These are phyloP conservation scores for Hippasteria phrygiana DNA, from an alignment of 53 echinoderm and acorn worm species.

Conservation along the genomic window DNA sequence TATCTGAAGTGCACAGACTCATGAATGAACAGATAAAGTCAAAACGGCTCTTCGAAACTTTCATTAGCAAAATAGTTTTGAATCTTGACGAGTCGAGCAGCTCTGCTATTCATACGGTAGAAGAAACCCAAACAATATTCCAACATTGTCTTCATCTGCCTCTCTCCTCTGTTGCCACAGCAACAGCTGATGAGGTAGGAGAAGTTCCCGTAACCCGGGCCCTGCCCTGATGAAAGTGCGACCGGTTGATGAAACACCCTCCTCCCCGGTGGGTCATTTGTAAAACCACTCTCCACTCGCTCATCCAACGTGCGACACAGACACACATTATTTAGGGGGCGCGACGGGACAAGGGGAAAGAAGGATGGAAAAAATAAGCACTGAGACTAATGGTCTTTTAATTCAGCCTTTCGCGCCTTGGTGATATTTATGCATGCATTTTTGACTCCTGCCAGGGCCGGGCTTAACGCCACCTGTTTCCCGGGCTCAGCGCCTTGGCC, in stretches of 20 bases:
- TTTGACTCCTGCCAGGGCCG: conserved; percentile 18
- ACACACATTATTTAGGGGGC: conserved; percentile 34
- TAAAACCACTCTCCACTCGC: conserved; percentile 18
- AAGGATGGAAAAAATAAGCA: neutral
- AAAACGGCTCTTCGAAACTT: too few relatives aligned
- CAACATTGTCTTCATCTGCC: too few relatives aligned
- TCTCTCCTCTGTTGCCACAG: too few relatives aligned
- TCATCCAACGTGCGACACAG: neutral
- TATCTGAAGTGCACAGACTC: too few relatives aligned
- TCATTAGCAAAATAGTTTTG: too few relatives aligned
- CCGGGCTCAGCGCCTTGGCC: neutral
- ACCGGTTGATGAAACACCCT: neutral
- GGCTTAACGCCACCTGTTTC: conserved; percentile 44
- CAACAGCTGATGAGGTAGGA: too few relatives aligned
- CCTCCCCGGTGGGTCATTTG: conserved; percentile 28
- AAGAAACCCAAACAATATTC: too few relatives aligned
- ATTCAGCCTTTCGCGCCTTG: conserved; percentile 47
- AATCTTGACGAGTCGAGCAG: too few relatives aligned
- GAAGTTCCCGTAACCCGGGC: neutral
- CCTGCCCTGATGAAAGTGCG: conserved; percentile 15
- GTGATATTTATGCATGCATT: conserved; percentile 31
- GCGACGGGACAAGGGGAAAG: neutral
- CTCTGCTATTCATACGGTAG: too few relatives aligned
- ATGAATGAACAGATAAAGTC: too few relatives aligned
- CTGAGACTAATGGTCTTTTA: conserved; percentile 37